phyloP scores from a whole-genome alignment of 2,113 vertebrate species.

The Pseudois nayaur region DNA sequence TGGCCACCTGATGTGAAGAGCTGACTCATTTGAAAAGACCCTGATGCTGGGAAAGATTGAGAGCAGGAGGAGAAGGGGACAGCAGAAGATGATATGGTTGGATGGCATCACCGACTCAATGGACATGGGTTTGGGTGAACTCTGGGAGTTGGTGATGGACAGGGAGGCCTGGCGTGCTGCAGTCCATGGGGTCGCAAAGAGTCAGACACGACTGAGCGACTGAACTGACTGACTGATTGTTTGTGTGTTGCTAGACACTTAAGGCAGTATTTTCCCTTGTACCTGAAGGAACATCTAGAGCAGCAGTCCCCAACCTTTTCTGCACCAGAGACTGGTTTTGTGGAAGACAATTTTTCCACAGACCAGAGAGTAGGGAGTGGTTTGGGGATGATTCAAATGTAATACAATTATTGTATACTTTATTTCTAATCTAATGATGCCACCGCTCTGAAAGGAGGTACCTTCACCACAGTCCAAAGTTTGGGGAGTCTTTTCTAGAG shows the following conservation, averaged over 20 bases:
- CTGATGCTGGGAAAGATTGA: background rate
- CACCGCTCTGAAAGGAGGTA: background rate
- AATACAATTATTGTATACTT: background rate
- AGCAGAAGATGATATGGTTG: background rate
- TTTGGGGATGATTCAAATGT: background rate
- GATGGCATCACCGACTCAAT: background rate
- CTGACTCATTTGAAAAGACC: background rate
- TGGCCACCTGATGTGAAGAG: background rate
- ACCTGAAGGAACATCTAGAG: background rate
- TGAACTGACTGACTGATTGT: background rate
- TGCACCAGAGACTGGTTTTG: background rate
- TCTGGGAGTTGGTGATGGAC: background rate
- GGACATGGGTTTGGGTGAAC: background rate
- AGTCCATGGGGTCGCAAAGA: background rate
- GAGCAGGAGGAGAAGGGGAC: background rate
- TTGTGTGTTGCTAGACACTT: background rate
- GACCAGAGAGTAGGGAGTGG: background rate
- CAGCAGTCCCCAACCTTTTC: background rate
- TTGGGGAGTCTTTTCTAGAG: background rate
- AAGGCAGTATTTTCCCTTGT: background rate
- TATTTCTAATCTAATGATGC: background rate
- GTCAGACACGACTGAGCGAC: accelerated
- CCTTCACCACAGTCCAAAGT: background rate
- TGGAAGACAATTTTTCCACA: background rate
- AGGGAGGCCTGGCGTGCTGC: background rate